Percentiles rank a stretch among this genome's conserved stretches.
Conservation (phyloP, 2,797 vertebrate species). For the Syngnathus rostellatus region DNA sequence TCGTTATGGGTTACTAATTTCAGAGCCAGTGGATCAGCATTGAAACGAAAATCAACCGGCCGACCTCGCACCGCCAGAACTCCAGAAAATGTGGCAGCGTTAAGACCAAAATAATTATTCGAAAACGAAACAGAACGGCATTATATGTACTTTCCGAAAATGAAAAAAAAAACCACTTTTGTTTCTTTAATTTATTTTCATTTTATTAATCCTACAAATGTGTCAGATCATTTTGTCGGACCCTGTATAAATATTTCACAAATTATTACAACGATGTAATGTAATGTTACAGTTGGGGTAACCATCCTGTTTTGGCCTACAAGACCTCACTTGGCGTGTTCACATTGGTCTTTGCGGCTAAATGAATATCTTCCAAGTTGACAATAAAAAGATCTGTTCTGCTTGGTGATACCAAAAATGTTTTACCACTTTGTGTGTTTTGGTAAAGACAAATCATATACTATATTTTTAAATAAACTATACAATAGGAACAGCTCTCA, state of each 20-base stretch:
- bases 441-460: constrained; percentile 28
- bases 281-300: constrained; percentile 56
- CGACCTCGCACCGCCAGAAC: no score
- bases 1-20: no score
- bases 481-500: constrained; percentile 56
- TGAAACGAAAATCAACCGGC: no score
- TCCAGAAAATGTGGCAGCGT: no score
- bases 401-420: constrained; percentile 25
- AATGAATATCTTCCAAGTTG: constrained; percentile 43
- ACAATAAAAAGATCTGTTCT: constrained; percentile 37
- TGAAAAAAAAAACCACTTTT: no score
- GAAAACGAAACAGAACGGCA: no score
- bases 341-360: constrained; percentile 39
- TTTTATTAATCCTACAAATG: no score
- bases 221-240: no score
- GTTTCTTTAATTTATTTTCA: no score
- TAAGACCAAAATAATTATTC: no score
- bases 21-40: no score
- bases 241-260: constrained; percentile 66
- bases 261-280: constrained; percentile 63
- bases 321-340: constrained; percentile 31
- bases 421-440: constrained; percentile 39
- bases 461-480: constrained; percentile 49
- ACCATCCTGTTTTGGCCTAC: constrained; percentile 49
- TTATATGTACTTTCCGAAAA: no score